Base-by-base conservation (phyloP, 2,113 vertebrate species). In the Scomber colias region DNA sequence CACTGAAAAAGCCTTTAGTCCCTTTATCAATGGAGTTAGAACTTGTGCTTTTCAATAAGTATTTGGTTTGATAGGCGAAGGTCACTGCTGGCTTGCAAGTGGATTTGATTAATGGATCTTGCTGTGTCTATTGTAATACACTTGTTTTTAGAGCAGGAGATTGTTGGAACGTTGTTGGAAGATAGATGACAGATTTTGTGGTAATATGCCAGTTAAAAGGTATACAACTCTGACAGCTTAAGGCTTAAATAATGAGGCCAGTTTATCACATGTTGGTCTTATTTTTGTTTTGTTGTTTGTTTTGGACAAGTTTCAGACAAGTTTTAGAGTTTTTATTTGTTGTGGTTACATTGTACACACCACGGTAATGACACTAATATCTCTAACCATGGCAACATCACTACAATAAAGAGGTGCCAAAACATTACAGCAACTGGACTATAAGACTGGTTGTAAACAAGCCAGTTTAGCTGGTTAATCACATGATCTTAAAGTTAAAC, bases 51-150 rank as follows among this genome's bases (percentile, higher is more conserved):
- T 89, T 82, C 82, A 85, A 59, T 72, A 86, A 85, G 85, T 83
- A 71, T 88, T 85, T 76, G 81, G 87, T 87, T 84, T 89, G 89
- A 92, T 87, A 76, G 84, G 83, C 53, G 21, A 87, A 53, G 78
- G 81, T 80, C 79, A 60, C 80, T 67, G 89, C 79, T 68, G 74
- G 69, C 80, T 83, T 31, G 81, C 86, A 88, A 88, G 82, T 82
- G 81, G 74, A 56, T 92, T 87, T 90, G 88, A 90, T 91, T 89
- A 90, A 91, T 88, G 79, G 74, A 79, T 80, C 88, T 80, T 10
- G 76, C 85, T 83, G 74, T 65, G 82, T 79, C 80, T 83, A 71
- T 85, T 86, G 77, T 86, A 69, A 90, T 91, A 89, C 88, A 88
- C 81, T 92, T 91, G 88, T 91, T 93, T 88, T 83, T 56, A 3